Conservation (phyloP, 2,113 vertebrate genomes). For the Rhabdornis inornatus region DNA sequence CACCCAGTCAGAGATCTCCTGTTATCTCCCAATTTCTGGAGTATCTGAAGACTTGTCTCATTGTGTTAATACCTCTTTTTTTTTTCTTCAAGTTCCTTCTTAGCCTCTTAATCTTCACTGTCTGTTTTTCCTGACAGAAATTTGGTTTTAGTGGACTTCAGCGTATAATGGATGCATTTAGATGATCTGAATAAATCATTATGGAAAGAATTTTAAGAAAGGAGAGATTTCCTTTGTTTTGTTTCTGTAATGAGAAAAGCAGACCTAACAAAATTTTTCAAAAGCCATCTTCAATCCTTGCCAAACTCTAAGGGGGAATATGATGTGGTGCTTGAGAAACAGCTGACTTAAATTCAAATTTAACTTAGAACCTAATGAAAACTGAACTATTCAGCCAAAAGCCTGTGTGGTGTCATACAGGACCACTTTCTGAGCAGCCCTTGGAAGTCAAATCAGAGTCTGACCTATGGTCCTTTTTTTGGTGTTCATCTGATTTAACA, state of each 20-base stretch:
- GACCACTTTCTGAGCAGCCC: neutral
- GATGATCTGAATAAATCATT: neutral
- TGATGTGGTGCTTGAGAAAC: neutral
- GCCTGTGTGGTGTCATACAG: neutral
- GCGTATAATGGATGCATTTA: neutral
- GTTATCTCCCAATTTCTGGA: neutral
- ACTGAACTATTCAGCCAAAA: neutral
- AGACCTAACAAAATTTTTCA: neutral
- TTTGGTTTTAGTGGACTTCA: neutral
- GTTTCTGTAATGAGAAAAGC: neutral
- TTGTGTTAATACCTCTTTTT: neutral
- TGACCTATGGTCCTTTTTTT: neutral
- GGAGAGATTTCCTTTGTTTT: neutral
- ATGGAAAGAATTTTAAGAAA: neutral
- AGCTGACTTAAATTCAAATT: neutral
- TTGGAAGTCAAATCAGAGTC: neutral
- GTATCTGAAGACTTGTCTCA: neutral
- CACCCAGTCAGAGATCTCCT: neutral
- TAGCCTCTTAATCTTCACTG: neutral
- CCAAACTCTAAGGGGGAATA: neutral
- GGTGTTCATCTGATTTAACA: neutral
- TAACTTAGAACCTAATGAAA: neutral
- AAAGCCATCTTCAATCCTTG: neutral
- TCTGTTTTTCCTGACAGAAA: neutral
- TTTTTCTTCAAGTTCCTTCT: neutral